Base-by-base conservation (phyloP, 2,888 invertebrate genomes). In the Druceiella hillmani region DNA sequence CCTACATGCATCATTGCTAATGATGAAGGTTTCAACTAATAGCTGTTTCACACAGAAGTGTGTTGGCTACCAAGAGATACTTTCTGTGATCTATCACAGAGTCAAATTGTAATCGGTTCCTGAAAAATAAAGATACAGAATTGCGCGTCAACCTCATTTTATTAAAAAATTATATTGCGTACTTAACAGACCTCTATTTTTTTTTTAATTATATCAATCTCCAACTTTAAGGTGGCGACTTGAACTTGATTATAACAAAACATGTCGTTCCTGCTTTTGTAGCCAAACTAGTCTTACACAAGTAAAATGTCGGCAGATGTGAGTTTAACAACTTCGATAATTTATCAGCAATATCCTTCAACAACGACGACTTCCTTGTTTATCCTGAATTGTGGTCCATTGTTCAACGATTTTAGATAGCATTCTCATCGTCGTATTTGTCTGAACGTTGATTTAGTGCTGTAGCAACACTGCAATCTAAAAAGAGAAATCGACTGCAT, bases 351-450 rank as follows among this genome's bases (percentile, higher is more conserved):
- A n/a, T 6, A 20, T 20, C 22, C 22, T 20, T 20, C n/a, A 20
- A 20, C 22, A 20, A 20, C 22, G 22, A 20, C 22, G 22, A 20
- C 6, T 20, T 20, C 6, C 22, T 6, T 20, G 22, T 20, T 20
- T 20, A 20, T 20, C n/a, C 22, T 20, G 6, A n/a, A 20, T 20
- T 20, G n/a, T 20, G 22, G 22, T 20, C 22, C 6, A 20, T 20
- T 20, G 22, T 20, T 20, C 6, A 20, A 20, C 22, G n/a, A 20
- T 20, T 20, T 20, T n/a, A n/a, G n/a, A n/a, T n/a, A n/a, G n/a
- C n/a, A n/a, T n/a, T n/a, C n/a, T n/a, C n/a, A n/a, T n/a, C 22
- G 22, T 20, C 22, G n/a, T 20, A 20, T 20, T 20, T 20, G 22
- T 20, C 22, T 9, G n/a, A 20, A 20, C 22, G 22, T 20, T 6